Evolutionary conservation across 2,888 invertebrate species (phyloP), one percentile per base, ranked within the genome.

Genomic region (Cacoxenus indagator): DNA sequence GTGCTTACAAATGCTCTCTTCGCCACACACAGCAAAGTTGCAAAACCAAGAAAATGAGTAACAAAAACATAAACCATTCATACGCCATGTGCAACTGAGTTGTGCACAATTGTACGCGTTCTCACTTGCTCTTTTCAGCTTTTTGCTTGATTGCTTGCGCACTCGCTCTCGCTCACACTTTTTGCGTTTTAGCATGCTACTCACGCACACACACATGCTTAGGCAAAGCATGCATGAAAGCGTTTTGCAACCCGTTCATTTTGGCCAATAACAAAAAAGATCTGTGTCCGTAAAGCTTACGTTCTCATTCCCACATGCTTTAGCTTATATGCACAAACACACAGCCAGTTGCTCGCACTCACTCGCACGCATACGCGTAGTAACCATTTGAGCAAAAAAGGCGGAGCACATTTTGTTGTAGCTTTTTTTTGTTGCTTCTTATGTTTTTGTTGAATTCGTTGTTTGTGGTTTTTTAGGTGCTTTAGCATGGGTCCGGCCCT

Each of bases 251-350:
- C 83, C 76, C 78, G 75, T 78, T 82, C 72, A 67, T 29, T 65
- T 77, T 76, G 70, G 71, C 82, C 82, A 83, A 83, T 83, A 74
- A 75, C 75, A 76, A 81, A 79, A 78, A 79, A 82, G 83, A 81
- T 74, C 71, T 71, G 68, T 37, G 65, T 66, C 57, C 57, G 14
- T 37, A 46, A 43, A 26, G 26, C 17, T 31, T 31, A 11, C 45
- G 22, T 43, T 6, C 48, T 57, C 54, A 24, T 27, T 22, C 57
- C 27, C 64, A 43, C 31, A 2, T 57, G 37, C 24, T 26, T 46
- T 51, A 26, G 37, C 61, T 37, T 14, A 37, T 37, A 37, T 54
- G 54, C 8, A 22, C 5, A 54, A 22, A 54, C 14, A 19, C 51
- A 17, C 27, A n/a, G 19, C 67, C 26, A 68, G 64, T 29, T 61